Base-by-base conservation (phyloP, 23 tunicate genomes). In the Ascidia mentula region DNA sequence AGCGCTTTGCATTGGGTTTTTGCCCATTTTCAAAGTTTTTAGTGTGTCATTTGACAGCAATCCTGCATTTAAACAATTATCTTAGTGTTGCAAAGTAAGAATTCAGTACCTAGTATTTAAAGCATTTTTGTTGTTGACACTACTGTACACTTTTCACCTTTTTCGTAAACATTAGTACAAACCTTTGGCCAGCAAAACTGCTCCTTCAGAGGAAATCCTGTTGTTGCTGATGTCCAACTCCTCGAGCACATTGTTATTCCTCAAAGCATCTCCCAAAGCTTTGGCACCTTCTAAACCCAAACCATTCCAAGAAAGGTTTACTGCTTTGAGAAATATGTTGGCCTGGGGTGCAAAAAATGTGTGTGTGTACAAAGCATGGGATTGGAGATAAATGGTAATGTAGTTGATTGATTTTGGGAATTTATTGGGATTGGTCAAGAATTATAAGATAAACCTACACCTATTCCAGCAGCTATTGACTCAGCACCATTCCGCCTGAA, bases 241-340 rank as follows among this genome's bases (percentile, higher is more conserved):
- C 76, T 93, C 98, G 70, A 93, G 42, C 12, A 93, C 98, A 77
- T 93, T 93, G 81, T 93, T 93, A 28, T 65, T 75, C 40, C 42
- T 80, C 70, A 93, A 53, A n/a, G 90, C 93, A 36, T 88, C 93
- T 8, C 93, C 84, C 69, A 93, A 38, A 38, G 87, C 89, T 9
- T 35, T 79, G 18, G 98, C 98, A 18, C 98, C 98, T 84, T 93
- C 93, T 28, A 84, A 60, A 26, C 93, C 98, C 59, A 93, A 69
- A 18, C 98, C 98, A 78, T 93, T 93, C 98, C 98, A 93, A 18
- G 98, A 88, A 18, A 93, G 42, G 60, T 93, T 72, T 7, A 93
- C 81, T 20, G 65, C 31, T 69, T 93, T 93, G 37, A 93, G 61
- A 71, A 93, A 93, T 13, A 93, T 93, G 60, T 93, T 93, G 15